A percentile compares a stretch with the other conserved stretches of the same genome.
Conservation (phyloP, 2,113 vertebrate species). For the Cygnus atratus region DNA sequence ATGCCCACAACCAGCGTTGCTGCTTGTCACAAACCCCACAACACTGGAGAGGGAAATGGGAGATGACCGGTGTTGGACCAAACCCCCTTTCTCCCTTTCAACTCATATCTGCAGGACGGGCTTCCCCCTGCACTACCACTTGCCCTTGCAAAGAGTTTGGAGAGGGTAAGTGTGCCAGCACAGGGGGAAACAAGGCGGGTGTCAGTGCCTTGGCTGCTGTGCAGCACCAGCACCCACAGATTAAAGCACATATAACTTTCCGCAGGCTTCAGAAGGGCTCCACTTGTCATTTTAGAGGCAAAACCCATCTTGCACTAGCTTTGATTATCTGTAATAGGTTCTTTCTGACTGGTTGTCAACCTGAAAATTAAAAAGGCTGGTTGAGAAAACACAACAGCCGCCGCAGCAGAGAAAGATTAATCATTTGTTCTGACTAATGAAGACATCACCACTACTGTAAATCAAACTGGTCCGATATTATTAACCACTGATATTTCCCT, state of each 20-base stretch:
- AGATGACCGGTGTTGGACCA: neutral
- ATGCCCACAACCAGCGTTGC: too few relatives aligned
- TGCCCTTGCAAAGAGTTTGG: neutral
- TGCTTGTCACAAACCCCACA: neutral
- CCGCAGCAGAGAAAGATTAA: conserved; percentile 46
- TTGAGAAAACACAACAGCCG: conserved; percentile 47
- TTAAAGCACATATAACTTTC: conserved; percentile 14
- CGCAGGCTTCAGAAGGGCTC: neutral
- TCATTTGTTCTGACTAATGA: conserved; percentile 65
- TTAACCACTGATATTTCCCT: conserved; percentile 44
- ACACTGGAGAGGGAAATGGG: neutral
- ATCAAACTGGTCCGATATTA: conserved; percentile 16
- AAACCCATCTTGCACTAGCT: conserved; percentile 19
- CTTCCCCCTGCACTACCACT: neutral
- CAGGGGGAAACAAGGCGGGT: neutral
- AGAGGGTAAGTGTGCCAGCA: neutral
- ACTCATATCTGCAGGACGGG: rapidly evolving
- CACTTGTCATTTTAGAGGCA: conserved; percentile 22
- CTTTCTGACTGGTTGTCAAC: conserved; percentile 66
- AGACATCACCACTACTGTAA: conserved; percentile 47
- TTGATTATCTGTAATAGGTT: conserved; percentile 67
- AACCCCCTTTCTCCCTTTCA: neutral
- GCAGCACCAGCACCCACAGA: neutral
- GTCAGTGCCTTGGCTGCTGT: neutral
- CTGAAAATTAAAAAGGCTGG: conserved; percentile 75